Evolutionary conservation across 2,797 vertebrate genomes (phyloP).

Genomic region (Hafferia zeledoni): DNA sequence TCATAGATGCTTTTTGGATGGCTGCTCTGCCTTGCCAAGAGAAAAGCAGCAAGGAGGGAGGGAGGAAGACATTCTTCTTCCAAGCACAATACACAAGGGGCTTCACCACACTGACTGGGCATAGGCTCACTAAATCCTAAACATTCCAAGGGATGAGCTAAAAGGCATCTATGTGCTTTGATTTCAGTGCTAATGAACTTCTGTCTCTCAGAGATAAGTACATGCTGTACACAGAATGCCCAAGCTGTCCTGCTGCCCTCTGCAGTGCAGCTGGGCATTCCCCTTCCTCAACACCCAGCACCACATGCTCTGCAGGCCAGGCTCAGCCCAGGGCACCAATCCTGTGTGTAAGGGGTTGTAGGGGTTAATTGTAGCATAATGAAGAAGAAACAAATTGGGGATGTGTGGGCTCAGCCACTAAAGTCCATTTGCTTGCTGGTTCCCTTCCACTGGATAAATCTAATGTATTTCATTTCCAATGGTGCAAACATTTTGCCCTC

Average conservation of each 20-base stretch:
- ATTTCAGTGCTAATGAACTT: background rate
- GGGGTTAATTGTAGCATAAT: background rate
- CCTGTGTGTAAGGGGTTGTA: background rate
- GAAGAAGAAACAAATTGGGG: background rate
- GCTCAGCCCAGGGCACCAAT: background rate
- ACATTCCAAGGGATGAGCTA: background rate
- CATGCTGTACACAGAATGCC: background rate
- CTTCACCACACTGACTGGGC: constrained; percentile 10
- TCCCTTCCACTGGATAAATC: background rate
- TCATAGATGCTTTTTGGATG: constrained; percentile 33
- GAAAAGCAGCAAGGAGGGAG: background rate
- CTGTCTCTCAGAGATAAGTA: background rate
- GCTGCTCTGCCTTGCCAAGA: constrained; percentile 22
- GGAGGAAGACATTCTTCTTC: constrained; percentile 1
- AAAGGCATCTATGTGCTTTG: background rate
- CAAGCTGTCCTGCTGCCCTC: background rate
- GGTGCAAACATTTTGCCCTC: background rate
- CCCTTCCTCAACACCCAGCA: background rate
- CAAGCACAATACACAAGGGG: background rate
- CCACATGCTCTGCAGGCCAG: rapidly evolving
- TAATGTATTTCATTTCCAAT: background rate
- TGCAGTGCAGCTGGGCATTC: rapidly evolving
- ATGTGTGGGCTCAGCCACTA: background rate
- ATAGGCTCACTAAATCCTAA: constrained; percentile 9
- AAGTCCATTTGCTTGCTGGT: background rate